Evolutionary conservation across 2,113 vertebrate genomes (phyloP), one percentile per base, ranked within the genome.

Genomic region (Galemys pyrenaicus): DNA sequence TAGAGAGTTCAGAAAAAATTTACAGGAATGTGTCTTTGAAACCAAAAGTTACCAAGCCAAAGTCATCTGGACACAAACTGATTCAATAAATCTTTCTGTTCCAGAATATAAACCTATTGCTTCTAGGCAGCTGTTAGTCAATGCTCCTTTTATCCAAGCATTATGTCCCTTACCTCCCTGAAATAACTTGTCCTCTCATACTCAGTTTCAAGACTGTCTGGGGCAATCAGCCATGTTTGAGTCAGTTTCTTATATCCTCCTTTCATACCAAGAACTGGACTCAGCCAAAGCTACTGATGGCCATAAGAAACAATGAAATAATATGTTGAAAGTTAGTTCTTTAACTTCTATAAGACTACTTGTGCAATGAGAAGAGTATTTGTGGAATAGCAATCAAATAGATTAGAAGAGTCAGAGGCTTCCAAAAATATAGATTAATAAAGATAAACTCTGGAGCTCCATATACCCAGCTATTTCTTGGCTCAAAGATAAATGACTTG

Each of bases 241-340:
- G 24, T 77, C 35, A 65, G 86, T 91, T 87, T 94, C 51, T 88
- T 73, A 12, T 15, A 71, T 49, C 16, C 87, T 26, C 22, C 20
- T 87, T 51, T 94, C 67, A 87, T 56, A 68, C 28, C 79, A 41
- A 93, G 32, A 82, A 78, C 26, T 73, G 15, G 54, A 32, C 60
- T 81, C 28, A 20, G 26, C 9, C 54, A 77, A 80, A 70, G 73
- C 28, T 90, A 56, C 22, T n/a, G 3, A 89, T 2, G 60, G 7
- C 22, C 26, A 37, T 46, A 75, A 89, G 44, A 91, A 84, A 56
- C 58, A 65, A 95, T n/a, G n/a, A 84, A 81, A 91, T 13, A 17
- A 89, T 60, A 3, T 32, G 26, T 11, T 17, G 32, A 81, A 91
- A 35, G 12, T 35, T 78, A 60, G 11, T 62, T 82, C 77, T 84